These are phyloP conservation scores for Drosophila setifemur DNA, from an alignment of 1,140 invertebrate species.

Conservation along the genomic window DNA sequence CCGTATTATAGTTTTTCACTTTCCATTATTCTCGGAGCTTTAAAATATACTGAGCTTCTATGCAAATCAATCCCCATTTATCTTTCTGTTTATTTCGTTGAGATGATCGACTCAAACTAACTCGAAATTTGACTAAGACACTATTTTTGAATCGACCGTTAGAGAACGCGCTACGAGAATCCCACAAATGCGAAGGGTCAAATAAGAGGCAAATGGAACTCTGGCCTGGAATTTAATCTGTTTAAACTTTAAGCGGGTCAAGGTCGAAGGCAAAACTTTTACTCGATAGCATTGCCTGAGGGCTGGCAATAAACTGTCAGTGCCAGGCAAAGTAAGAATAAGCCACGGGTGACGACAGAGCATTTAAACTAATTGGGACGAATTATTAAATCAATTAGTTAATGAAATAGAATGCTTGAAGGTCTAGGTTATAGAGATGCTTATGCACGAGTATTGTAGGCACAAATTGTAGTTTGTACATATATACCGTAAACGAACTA, in stretches of 20 bases:
- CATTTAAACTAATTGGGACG: constrained; percentile 31
- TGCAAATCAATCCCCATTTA: constrained; percentile 21
- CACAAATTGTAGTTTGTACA: not conserved
- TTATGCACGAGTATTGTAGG: not conserved
- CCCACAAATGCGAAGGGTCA: not conserved
- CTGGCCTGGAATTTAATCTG: constrained; percentile 1
- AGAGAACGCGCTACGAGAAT: constrained; percentile 6
- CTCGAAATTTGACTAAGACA: no score
- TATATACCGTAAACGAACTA: no score
- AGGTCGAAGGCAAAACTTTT: constrained; percentile 14
- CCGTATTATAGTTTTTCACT: no score
- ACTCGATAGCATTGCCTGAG: constrained; percentile 8
- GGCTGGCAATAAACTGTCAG: not conserved
- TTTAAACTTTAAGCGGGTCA: constrained; percentile 34
- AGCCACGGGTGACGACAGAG: constrained; percentile 12
- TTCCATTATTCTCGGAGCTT: not conserved
- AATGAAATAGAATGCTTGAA: constrained; percentile 11
- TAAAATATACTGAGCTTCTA: no score
- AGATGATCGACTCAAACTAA: constrained; percentile 1
- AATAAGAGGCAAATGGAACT: not conserved
- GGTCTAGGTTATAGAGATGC: not conserved
- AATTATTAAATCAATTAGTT: constrained; percentile 40
- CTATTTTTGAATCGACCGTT: no score
- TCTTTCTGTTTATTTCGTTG: constrained; percentile 2
- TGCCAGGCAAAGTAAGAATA: constrained; percentile 27